These are phyloP conservation scores for Serripes groenlandicus DNA, from an alignment of 2,888 invertebrate species.

Conservation along the genomic window DNA sequence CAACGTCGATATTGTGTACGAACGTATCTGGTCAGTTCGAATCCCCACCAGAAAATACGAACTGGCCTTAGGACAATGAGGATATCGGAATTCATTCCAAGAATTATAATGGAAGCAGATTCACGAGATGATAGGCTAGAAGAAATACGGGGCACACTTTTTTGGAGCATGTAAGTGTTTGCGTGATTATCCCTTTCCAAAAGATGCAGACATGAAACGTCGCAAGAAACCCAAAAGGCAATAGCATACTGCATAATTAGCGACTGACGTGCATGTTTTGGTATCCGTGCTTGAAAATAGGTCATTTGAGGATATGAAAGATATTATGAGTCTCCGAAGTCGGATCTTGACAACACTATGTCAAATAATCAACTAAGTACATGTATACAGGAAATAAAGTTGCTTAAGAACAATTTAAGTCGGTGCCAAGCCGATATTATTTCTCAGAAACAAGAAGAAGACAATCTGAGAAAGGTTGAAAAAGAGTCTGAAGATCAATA, in stretches of 20 bases:
- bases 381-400: neutral
- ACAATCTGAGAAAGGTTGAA: no score
- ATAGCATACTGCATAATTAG: neutral
- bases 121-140: neutral
- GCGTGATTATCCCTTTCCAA: neutral
- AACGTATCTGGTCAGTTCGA: neutral
- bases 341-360: no score
- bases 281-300: no score
- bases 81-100: neutral
- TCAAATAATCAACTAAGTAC: neutral
- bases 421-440: no score
- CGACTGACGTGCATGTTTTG: neutral
- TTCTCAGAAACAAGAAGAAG: no score
- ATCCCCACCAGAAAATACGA: no score
- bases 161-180: neutral
- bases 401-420: neutral
- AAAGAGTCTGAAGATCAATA: no score
- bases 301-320: constrained; percentile 1
- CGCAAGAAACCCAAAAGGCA: constrained; percentile 10
- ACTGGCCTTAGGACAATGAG: neutral
- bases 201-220: constrained; percentile 7
- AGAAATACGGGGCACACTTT: neutral
- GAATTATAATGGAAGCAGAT: neutral
- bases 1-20: neutral
- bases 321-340: neutral